Conservation (phyloP, 1,140 invertebrate genomes). For the Microplitis demolitor region DNA sequence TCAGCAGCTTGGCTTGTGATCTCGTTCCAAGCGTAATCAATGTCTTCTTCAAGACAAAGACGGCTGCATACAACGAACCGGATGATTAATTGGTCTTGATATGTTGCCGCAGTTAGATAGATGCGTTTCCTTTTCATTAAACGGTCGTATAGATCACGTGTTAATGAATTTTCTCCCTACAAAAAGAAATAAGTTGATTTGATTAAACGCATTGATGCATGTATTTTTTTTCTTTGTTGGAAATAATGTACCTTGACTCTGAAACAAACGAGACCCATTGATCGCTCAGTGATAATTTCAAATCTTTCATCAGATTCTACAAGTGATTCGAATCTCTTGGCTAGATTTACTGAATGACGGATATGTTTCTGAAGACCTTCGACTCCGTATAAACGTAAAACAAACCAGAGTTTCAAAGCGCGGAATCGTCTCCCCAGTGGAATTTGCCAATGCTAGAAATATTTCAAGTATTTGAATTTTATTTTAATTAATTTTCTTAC, state of each 20-base stretch:
- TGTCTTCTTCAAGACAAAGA: conserved; percentile 71
- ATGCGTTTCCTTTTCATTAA: conserved; percentile 81
- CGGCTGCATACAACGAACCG: conserved; percentile 84
- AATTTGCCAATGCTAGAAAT: conserved; percentile 88
- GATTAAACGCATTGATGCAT: neutral
- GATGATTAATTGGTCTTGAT: conserved; percentile 73
- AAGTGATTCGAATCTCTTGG: conserved; percentile 76
- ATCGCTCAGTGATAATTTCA: conserved; percentile 73
- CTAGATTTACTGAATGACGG: conserved; percentile 75
- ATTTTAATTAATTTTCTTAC: neutral
- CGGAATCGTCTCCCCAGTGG: conserved; percentile 88
- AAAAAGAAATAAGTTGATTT: conserved; percentile 34
- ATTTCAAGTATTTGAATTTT: conserved; percentile 11
- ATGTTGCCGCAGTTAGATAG: conserved; percentile 81
- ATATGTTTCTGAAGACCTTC: conserved; percentile 81
- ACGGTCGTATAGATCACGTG: conserved; percentile 74
- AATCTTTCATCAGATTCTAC: conserved; percentile 76
- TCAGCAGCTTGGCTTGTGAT: conserved; percentile 66
- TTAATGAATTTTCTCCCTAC: conserved; percentile 75
- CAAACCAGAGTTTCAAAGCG: conserved; percentile 94
- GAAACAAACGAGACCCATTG: conserved; percentile 88
- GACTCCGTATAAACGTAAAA: conserved; percentile 82
- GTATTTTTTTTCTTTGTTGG: conserved; percentile 6
- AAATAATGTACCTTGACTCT: conserved; percentile 70
- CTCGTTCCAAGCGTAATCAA: conserved; percentile 83